Evolutionary conservation across 2,797 vertebrate genomes (phyloP), one percentile per base, ranked within the genome.

Genomic region (Allenopithecus nigroviridis): DNA sequence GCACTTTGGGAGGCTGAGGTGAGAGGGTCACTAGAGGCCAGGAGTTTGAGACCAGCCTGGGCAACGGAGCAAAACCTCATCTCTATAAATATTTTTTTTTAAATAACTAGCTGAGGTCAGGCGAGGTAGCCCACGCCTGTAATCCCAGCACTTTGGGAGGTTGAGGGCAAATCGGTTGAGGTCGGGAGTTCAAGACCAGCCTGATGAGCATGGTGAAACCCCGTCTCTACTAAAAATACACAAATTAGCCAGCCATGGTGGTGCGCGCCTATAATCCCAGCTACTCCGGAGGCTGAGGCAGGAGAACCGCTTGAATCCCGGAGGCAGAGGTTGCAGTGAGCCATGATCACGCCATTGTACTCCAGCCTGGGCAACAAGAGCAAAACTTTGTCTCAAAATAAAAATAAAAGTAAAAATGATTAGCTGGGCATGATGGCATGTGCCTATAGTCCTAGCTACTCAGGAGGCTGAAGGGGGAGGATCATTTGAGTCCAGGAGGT

Each of bases 61-160:
- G 16, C 33, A 68, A n/a, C 33, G n/a, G 33, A 68, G 33, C 33
- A n/a, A 68, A 33, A 68, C 33, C 61, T 68, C 33, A 68, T 68
- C 61, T 68, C 61, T 68, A n/a, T 68, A n/a, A 68, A n/a, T n/a
- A 68, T 68, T 9, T n/a, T 19, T 9, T 1, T 0, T 4, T 2
- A 68, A n/a, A 19, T n/a, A 68, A 68, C 33, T 68, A 68, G 16
- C 30, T 68, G 61, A 68, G 61, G 61, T 16, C 8, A 8, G 16
- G 16, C 33, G 17, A 68, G 17, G 61, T 68, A 33, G 33, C 33
- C 17, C 61, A n/a, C n/a, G 61, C 61, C 61, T n/a, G 3, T 68
- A 68, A n/a, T 68, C 33, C 16, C 61, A 68, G 61, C 61, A n/a
- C 61, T 68, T 17, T 68, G 33, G 61, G 33, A 68, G 61, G 16